phyloP scores from a whole-genome alignment of 2,113 vertebrate species.

The Pseudorasbora parva region DNA sequence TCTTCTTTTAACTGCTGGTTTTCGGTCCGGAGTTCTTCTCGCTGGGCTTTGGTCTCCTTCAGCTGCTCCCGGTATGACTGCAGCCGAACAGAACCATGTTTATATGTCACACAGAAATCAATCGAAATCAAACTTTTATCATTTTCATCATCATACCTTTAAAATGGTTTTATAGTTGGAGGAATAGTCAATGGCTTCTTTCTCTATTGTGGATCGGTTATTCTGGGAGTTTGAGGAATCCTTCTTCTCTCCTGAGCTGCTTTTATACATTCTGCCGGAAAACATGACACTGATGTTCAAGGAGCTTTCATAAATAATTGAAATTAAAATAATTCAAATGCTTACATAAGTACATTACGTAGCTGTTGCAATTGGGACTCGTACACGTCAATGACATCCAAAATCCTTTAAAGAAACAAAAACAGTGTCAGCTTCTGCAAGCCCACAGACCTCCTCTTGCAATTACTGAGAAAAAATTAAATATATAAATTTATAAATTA shows the following conservation, averaged over 20 bases:
- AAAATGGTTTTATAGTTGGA: slow-evolving; percentile 79
- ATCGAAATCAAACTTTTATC: background rate
- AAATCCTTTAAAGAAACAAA: slow-evolving; percentile 68
- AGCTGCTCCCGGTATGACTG: slow-evolving; percentile 84
- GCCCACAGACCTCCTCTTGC: background rate
- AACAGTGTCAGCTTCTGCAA: background rate
- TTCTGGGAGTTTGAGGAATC: slow-evolving; percentile 40
- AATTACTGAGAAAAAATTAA: background rate
- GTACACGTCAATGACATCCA: slow-evolving; percentile 86
- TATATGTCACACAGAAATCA: background rate
- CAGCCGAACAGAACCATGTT: background rate
- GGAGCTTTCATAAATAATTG: background rate
- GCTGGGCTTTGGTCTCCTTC: slow-evolving; percentile 72
- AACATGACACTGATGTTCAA: background rate
- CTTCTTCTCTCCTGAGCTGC: slow-evolving; percentile 34
- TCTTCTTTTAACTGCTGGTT: slow-evolving; percentile 79
- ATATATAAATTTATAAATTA: too few relatives aligned
- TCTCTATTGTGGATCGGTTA: background rate
- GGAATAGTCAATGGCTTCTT: slow-evolving; percentile 63
- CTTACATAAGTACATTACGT: slow-evolving; percentile 77
- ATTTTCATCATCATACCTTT: slow-evolving; percentile 72
- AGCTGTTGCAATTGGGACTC: slow-evolving; percentile 81
- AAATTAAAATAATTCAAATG: background rate
- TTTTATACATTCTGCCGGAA: slow-evolving; percentile 20
- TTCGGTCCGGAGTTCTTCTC: slow-evolving; percentile 77